Conservation (phyloP, 2,888 invertebrate genomes). For the Fissipunctia ypsillon region DNA sequence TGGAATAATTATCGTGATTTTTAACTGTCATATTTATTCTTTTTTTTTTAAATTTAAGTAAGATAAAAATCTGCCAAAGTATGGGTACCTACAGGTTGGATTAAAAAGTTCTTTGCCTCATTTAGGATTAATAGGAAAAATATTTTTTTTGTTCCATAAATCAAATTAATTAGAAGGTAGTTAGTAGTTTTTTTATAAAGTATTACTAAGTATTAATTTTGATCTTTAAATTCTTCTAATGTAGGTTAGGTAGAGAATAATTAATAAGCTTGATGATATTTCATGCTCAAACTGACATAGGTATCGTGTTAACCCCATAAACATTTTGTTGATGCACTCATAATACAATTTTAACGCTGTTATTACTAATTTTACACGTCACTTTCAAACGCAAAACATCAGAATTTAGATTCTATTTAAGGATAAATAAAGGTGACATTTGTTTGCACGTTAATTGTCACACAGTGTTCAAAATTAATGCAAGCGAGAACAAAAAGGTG, state of each 20-base stretch:
- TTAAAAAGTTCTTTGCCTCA: not conserved
- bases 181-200: no score
- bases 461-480: constrained; percentile 72
- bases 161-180: not conserved
- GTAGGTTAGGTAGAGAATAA: not conserved
- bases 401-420: constrained; percentile 20
- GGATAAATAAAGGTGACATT: constrained; percentile 50
- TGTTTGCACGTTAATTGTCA: constrained; percentile 32
- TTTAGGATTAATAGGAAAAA: no score
- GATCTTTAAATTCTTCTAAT: not conserved
- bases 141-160: not conserved
- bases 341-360: constrained; percentile 71
- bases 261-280: not conserved
- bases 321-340: constrained; percentile 60
- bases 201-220: not conserved
- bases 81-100: not conserved
- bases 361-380: constrained; percentile 78
- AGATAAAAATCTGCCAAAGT: no score
- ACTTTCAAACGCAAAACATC: constrained; percentile 17
- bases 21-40: constrained; percentile 2
- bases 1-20: constrained; percentile 29
- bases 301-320: constrained; percentile 37
- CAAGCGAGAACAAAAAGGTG: constrained; percentile 80
- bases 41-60: not conserved
- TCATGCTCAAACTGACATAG: constrained; percentile 33